Evolutionary conservation across 64 coral and sea anemone genomes (phyloP).

Genomic region (Platygyra sinensis): DNA sequence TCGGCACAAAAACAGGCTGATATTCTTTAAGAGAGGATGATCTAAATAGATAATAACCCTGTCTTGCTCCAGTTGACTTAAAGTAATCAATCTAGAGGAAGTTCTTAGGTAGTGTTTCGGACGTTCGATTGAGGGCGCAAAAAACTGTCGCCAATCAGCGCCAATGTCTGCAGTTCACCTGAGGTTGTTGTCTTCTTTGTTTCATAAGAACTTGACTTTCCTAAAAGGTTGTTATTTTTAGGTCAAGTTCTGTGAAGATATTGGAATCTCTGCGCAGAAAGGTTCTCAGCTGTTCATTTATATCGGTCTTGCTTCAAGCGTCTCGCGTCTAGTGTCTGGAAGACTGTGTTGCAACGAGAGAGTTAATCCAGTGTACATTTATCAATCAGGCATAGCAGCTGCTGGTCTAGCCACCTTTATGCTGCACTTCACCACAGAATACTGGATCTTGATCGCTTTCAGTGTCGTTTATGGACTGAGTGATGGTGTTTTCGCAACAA

Average conservation of each 20-base stretch:
- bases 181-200: too few species aligned
- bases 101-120: too few species aligned
- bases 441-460: slow-evolving; percentile 7
- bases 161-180: too few species aligned
- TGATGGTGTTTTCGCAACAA: neutral
- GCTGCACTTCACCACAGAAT: neutral
- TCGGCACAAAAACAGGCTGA: too few species aligned
- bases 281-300: slow-evolving; percentile 13
- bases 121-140: too few species aligned
- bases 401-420: neutral
- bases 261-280: neutral
- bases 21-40: too few species aligned
- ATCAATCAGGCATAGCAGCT: neutral
- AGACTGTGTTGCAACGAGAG: neutral
- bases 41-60: too few species aligned
- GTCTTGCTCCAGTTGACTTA: too few species aligned
- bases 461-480: slow-evolving; percentile 3
- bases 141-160: too few species aligned
- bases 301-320: slow-evolving; percentile 24
- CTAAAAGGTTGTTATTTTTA: neutral
- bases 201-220: too few species aligned
- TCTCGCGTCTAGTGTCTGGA: slow-evolving; percentile 5
- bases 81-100: too few species aligned
- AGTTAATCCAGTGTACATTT: neutral
- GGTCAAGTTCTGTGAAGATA: neutral